A percentile compares a stretch with the other conserved stretches of the same genome.
Conservation (phyloP, 2,797 vertebrate genomes). For the Pampus argenteus region DNA sequence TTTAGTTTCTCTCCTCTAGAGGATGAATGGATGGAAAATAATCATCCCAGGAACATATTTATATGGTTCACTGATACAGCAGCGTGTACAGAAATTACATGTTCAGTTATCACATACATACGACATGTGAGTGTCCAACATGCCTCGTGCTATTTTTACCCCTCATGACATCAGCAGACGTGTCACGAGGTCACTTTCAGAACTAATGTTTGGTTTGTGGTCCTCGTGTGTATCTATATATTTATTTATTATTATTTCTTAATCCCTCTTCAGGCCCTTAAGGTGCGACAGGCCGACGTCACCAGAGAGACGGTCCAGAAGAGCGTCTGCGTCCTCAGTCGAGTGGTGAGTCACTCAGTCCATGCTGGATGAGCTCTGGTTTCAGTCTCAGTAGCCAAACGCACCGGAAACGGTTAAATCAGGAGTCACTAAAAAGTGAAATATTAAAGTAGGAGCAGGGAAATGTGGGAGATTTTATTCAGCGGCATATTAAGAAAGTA, state of each 20-base stretch:
- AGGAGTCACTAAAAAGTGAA: not conserved
- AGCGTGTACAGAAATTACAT: too few species aligned
- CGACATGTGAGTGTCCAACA: too few species aligned
- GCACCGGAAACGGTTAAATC: not conserved
- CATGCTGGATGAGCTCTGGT: not conserved
- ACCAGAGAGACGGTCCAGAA: constrained; percentile 99
- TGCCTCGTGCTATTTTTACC: not conserved
- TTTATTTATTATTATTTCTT: not conserved
- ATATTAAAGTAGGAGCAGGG: too few species aligned
- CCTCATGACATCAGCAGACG: not conserved
- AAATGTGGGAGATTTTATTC: too few species aligned
- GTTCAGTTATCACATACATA: too few species aligned
- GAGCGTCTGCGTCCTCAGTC: constrained; percentile 97
- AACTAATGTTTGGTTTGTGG: not conserved
- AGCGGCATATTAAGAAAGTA: too few species aligned
- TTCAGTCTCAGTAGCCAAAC: not conserved
- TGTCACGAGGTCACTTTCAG: not conserved
- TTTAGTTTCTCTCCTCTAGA: too few species aligned
- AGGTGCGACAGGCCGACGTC: constrained; percentile 96
- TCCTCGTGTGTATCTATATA: not conserved
- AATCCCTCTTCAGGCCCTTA: constrained; percentile 85
- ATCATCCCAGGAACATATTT: too few species aligned
- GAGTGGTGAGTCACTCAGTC: constrained; percentile 89
- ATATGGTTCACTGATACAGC: too few species aligned
- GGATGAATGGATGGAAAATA: too few species aligned